Base-by-base conservation (phyloP, 2,888 invertebrate genomes). In the Apamea crenata region DNA sequence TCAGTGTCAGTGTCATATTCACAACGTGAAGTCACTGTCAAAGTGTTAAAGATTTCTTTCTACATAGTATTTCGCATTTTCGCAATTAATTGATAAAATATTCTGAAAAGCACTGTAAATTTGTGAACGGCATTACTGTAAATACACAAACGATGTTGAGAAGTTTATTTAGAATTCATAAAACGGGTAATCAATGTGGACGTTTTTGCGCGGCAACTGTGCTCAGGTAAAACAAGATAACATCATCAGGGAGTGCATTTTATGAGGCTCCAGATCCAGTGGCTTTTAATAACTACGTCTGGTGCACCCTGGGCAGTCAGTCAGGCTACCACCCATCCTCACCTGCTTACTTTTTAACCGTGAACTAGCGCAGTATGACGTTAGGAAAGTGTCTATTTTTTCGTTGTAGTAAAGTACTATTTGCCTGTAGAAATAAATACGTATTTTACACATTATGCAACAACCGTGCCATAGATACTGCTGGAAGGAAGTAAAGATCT, bases 131-230 rank as follows among this genome's bases (percentile, higher is more conserved):
- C 29, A n/a, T 40, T 44, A 16, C 36, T 67, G 2, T 66, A 72
- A 69, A 77, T 67, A 75, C 6, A 36, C 1, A 29, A 67, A 93
- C 76, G 53, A 94, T 94, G 94, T 88, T 94, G 78, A 90, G 93
- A 83, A 92, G 87, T 86, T 89, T 92, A 21, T 59, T 92, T 40
- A 87, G 87, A 83, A 25, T 92, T 72, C 75, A 92, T 50, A 87
- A 87, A 81, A 88, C 82, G 63, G 87, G 91, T 65, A 91, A 90
- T 79, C 88, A 88, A 77, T 93, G 93, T 88, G 92, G 93, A 63
- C 90, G 91, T 56, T 56, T 92, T 68, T 93, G 93, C 86, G 88
- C 90, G 74, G 80, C 88, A 59, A 80, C 84, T 80, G 61, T 91
- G 40, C 74, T 87, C 84, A 93, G 93, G 95, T 93, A 91, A 78